Evolutionary conservation across 1,140 invertebrate genomes (phyloP).

Genomic region (Drosophila watanabei): DNA sequence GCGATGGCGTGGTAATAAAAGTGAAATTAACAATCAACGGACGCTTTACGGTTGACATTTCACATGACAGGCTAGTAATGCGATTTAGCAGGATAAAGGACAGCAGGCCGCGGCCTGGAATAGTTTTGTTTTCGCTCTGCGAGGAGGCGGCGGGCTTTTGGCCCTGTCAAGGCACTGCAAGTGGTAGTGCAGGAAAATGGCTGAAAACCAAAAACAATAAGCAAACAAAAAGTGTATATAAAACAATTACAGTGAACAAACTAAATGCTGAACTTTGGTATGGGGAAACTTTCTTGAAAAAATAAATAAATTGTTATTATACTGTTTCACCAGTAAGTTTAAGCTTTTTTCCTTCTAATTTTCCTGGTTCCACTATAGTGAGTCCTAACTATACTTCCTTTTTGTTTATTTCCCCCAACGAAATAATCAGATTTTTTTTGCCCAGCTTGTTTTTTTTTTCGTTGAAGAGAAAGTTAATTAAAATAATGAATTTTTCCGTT

Average conservation of each 20-base stretch:
- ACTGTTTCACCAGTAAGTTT: no score
- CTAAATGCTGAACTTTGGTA: neutral
- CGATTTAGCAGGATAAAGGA: conserved; percentile 85
- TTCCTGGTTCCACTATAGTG: neutral
- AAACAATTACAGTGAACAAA: conserved; percentile 31
- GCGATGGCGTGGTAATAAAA: conserved; percentile 69
- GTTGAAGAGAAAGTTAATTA: conserved; percentile 85
- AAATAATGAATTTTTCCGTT: conserved; percentile 84
- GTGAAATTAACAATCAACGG: conserved; percentile 85
- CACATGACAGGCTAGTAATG: conserved; percentile 85
- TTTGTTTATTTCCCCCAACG: conserved; percentile 47
- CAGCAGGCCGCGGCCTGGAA: conserved; percentile 43
- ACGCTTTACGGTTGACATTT: conserved; percentile 85
- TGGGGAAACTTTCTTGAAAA: neutral
- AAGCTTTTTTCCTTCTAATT: neutral
- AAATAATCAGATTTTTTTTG: conserved; percentile 50
- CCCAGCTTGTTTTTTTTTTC: conserved; percentile 1
- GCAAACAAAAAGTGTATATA: conserved; percentile 4
- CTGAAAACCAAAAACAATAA: conserved; percentile 4
- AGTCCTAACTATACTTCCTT: conserved; percentile 4
- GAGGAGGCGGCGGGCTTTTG: neutral
- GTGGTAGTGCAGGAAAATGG: conserved; percentile 32
- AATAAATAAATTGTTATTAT: no score
- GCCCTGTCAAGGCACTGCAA: conserved; percentile 4
- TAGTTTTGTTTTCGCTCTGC: conserved; percentile 16